A percentile compares a stretch with the other conserved stretches of the same genome.
phyloP scores from a whole-genome alignment of 2,113 vertebrate genomes.

The Colius striatus region DNA sequence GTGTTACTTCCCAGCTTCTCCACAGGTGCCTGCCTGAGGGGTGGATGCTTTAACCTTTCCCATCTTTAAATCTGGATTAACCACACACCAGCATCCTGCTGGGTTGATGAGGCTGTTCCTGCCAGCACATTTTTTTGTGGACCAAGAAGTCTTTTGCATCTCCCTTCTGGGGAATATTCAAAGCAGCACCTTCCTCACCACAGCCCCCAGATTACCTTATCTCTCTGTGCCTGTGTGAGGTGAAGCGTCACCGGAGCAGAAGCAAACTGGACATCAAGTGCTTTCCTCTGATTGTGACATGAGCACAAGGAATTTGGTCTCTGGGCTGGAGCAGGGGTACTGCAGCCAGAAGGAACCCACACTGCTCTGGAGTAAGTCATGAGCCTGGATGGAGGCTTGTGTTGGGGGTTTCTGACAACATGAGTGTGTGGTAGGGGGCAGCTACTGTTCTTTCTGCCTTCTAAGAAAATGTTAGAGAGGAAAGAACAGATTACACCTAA shows the following conservation, averaged over 20 bases:
- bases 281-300: rapidly evolving
- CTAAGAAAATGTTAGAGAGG: neutral
- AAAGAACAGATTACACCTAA: neutral
- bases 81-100: neutral
- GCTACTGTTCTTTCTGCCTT: neutral
- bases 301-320: neutral
- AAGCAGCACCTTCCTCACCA: neutral
- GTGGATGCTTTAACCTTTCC: neutral
- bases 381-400: neutral
- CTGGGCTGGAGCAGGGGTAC: neutral
- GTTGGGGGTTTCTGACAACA: neutral
- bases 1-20: neutral
- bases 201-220: neutral
- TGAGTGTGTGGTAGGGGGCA: neutral
- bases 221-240: neutral
- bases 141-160: neutral
- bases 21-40: neutral
- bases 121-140: neutral
- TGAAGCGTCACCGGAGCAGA: neutral
- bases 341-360: neutral
- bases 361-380: neutral
- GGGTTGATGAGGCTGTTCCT: neutral
- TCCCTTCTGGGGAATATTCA: neutral
- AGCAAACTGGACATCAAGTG: neutral
- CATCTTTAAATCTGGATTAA: neutral